Conservation (phyloP, 2,888 invertebrate species). For the Polia nebulosa region DNA sequence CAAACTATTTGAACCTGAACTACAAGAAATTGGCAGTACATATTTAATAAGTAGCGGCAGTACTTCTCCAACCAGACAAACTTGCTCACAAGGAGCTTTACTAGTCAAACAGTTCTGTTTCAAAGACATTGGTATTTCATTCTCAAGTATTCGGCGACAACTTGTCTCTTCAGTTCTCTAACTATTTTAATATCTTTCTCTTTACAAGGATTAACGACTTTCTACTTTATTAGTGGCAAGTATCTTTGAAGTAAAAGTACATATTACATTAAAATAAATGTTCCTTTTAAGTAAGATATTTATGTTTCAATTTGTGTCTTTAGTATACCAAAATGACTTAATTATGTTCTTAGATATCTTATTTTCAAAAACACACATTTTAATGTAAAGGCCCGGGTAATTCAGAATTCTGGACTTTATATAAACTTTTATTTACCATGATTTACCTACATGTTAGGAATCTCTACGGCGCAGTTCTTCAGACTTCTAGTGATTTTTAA, state of each 20-base stretch:
- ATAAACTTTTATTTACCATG: too few species aligned
- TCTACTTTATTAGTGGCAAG: background rate
- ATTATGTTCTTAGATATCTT: background rate
- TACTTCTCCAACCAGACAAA: background rate
- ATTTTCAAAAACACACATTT: too few species aligned
- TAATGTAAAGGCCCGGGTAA: too few species aligned
- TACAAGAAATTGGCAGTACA: background rate
- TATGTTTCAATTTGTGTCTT: too few species aligned
- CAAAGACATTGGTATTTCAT: conserved; percentile 1
- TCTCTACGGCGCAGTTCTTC: too few species aligned
- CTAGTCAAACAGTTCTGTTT: background rate
- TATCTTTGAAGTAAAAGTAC: conserved; percentile 2
- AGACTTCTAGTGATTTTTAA: too few species aligned
- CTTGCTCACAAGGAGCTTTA: background rate
- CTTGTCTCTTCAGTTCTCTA: background rate
- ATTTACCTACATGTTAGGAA: too few species aligned
- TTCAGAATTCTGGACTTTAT: too few species aligned
- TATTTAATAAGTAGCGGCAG: background rate
- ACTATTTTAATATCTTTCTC: conserved; percentile 39
- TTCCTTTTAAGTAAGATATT: conserved; percentile 6
- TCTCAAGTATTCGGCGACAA: conserved; percentile 12
- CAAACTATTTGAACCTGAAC: too few species aligned
- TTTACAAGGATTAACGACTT: conserved; percentile 9
- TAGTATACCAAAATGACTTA: too few species aligned
- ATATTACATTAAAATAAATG: background rate